Evolutionary conservation across 2,888 invertebrate genomes (phyloP).

Genomic region (Trypoxylon attenuatum): DNA sequence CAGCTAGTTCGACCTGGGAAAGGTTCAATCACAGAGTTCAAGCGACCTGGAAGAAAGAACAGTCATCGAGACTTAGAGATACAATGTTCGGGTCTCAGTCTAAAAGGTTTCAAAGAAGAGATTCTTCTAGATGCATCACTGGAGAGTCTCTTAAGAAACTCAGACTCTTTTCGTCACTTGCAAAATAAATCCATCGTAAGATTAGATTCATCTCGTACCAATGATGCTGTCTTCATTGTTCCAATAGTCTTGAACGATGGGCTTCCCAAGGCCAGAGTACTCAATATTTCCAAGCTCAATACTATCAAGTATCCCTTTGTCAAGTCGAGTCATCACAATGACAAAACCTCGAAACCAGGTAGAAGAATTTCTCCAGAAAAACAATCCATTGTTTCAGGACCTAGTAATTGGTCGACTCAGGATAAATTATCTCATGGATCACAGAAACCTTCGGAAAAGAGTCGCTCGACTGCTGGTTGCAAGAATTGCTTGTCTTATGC

Average conservation of each 20-base stretch:
- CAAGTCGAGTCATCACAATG: neutral
- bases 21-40: too few relatives aligned
- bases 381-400: neutral
- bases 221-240: constrained; percentile 52
- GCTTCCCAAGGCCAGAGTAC: constrained; percentile 11
- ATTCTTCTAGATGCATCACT: neutral
- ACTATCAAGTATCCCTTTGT: neutral
- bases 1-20: too few relatives aligned
- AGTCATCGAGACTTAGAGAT: constrained; percentile 1
- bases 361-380: neutral
- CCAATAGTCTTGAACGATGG: constrained; percentile 49
- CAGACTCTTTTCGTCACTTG: neutral
- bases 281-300: constrained; percentile 18
- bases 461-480: neutral
- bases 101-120: constrained; percentile 5
- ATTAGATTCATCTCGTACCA: too few relatives aligned
- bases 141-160: constrained; percentile 2
- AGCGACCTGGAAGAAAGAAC: neutral
- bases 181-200: too few relatives aligned
- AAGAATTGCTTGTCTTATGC: neutral
- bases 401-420: too few relatives aligned
- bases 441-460: too few relatives aligned
- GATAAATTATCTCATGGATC: too few relatives aligned
- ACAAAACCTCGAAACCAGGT: neutral
- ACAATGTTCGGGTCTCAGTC: constrained; percentile 9